Evolutionary conservation across 2,797 vertebrate species (phyloP), one percentile per base, ranked within the genome.

Genomic region (Tympanoctomys barrerae): DNA sequence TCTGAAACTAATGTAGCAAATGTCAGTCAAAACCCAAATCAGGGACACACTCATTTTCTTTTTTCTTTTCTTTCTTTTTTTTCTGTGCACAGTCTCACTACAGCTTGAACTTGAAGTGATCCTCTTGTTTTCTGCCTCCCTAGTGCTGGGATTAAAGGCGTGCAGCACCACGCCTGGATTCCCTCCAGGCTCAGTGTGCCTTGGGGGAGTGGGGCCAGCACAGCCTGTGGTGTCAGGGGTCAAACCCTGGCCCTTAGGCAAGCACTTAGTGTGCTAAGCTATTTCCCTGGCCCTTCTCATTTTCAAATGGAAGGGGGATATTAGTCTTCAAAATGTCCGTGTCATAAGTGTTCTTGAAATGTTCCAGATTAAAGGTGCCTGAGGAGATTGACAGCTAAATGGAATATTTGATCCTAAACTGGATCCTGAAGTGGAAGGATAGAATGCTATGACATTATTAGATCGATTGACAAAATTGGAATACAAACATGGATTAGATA

Each of bases 241-340:
- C 54, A 16, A 57, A 57, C 54, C 16, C 14, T 57, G 54, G 54
- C 54, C 54, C 54, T 57, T 57, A 57, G 54, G 16, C 54, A 57
- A 14, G 13, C 52, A 54, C 52, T 54, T 54, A 54, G 13, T 54
- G 9, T 3, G 12, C 52, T 54, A 14, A 54, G 52, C 52, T 54
- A 54, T 54, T 14, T 54, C 4, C 2, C 12, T 13, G 52, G 13
- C 52, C 52, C 52, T 54, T 78, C 31, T 94, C 61, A 87, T 85
- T 91, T 93, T 79, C 82, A 91, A 91, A 79, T 70, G 39, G 61
- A 36, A 14, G 26, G 42, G 46, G 4, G 36, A 73, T 52, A 64
- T 94, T 88, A 54, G 84, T 96, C 39, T 90, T 95, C 14, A 96
- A 89, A 96, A 80, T 85, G 59, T 91, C 81, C 64, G 0, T 91